Base-by-base conservation (phyloP, 1,140 invertebrate species). In the Drosophila orena region DNA sequence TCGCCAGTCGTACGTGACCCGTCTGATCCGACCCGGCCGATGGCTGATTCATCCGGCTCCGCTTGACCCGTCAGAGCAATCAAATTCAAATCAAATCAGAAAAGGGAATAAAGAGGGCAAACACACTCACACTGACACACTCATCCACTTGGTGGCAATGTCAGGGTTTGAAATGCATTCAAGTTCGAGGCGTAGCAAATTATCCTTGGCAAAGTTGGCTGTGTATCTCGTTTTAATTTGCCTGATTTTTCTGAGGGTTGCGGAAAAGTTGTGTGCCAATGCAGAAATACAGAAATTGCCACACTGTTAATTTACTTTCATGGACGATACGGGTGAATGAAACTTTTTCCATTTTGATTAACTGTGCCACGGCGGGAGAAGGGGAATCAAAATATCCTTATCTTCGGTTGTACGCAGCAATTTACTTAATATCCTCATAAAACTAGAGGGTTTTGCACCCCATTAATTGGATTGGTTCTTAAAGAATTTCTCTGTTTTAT, bases 81-180 rank as follows among this genome's bases (percentile, higher is more conserved):
- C 76, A 75, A 84, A 83, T 64, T 79, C 60, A 53, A 62, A 84
- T 84, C 81, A 84, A 83, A 80, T 75, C 61, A 40, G 40, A 68
- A 43, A 44, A 34, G 4, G 17, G 24, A 54, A 27, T 11, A 34
- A 37, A 54, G n/a, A 34, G 22, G 37, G 27, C 24, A 15, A 15
- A 5, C 3, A 42, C 60, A 62, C 17, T 17, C 53, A 58, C 17
- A 20, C 20, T 24, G 3, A 14, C 20, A 4, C 43, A 20, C 42
- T 44, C 30, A 30, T 30, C 20, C 7, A 22, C 17, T 20, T 12
- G 10, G 43, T 46, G 55, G 34, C 38, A 61, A 55, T 64, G 34
- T 62, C 37, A 79, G 77, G 70, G 68, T 44, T 20, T 52, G 47
- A 46, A 47, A 43, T 62, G 74, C 61, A 77, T 69, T 70, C 55